A percentile compares a stretch with the other conserved stretches of the same genome.
Evolutionary conservation across 2,113 vertebrate genomes (phyloP).

Genomic region (Gasterosteus aculeatus): DNA sequence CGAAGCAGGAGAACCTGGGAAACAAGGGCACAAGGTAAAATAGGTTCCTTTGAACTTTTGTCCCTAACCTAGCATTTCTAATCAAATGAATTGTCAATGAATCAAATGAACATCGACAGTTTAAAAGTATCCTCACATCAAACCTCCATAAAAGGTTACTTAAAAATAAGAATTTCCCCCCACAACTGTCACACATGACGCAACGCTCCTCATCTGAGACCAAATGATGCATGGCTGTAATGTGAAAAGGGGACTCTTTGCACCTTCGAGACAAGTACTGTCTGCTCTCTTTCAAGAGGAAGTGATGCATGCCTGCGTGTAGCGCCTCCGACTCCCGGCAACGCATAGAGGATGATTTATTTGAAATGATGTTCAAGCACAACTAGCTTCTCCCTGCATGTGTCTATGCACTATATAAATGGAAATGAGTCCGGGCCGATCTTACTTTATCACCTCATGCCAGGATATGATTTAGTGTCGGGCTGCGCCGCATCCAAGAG

Average conservation of each 20-base stretch:
- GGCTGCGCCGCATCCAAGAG: conserved; percentile 43
- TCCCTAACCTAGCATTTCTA: background rate
- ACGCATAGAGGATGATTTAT: conserved; percentile 66
- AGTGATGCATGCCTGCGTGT: conserved; percentile 49
- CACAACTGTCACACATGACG: conserved; percentile 15
- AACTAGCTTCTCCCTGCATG: conserved; percentile 65
- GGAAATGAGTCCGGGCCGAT: conserved; percentile 73
- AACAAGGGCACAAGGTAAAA: conserved; percentile 97
- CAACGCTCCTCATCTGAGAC: conserved; percentile 5
- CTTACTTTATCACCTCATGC: conserved; percentile 62
- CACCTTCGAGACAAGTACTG: conserved; percentile 50
- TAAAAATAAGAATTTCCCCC: conserved; percentile 12
- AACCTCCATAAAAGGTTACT: conserved; percentile 19
- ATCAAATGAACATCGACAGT: conserved; percentile 6
- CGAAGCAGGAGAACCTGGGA: conserved; percentile 94
- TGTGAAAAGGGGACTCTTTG: conserved; percentile 24
- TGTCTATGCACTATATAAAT: conserved; percentile 75
- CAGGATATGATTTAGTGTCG: conserved; percentile 69
- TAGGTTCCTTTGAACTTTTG: background rate
- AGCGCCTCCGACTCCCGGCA: conserved; percentile 55
- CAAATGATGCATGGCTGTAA: conserved; percentile 9
- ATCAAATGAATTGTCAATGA: background rate
- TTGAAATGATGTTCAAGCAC: conserved; percentile 67
- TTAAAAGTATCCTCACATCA: conserved; percentile 6
- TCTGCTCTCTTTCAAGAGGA: conserved; percentile 52